Percentiles rank a stretch among this genome's conserved stretches.
These are phyloP conservation scores for Sternotherus odoratus DNA, from an alignment of 2,797 vertebrate genomes.

Conservation along the genomic window DNA sequence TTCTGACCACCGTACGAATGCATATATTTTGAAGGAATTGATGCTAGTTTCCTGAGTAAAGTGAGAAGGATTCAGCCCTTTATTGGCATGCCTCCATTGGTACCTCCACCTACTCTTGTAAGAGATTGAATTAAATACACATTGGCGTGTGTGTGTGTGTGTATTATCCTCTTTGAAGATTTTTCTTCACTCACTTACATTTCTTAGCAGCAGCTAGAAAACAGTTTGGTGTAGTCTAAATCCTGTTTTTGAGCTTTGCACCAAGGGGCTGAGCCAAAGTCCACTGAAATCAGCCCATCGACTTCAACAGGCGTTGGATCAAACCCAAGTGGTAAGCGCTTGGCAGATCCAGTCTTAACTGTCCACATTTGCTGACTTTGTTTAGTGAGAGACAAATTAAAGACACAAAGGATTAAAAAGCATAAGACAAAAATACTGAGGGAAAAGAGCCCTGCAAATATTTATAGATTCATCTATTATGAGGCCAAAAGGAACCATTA, in stretches of 20 bases:
- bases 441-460: conserved; percentile 20
- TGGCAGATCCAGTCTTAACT: background rate
- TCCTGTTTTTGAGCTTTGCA: background rate
- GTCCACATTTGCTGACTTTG: background rate
- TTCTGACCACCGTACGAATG: background rate
- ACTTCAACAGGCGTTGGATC: background rate
- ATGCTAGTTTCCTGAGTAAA: background rate
- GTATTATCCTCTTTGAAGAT: background rate
- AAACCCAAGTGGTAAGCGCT: accelerated
- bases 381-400: background rate
- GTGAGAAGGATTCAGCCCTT: background rate
- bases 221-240: background rate
- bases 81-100: background rate
- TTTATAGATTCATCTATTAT: background rate
- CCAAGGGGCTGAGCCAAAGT: background rate
- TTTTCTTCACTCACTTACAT: too few relatives aligned
- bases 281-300: background rate
- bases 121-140: background rate
- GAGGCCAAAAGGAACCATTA: background rate
- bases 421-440: conserved; percentile 2
- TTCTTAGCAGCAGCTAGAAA: background rate
- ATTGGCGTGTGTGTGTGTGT: background rate
- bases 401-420: conserved; percentile 5
- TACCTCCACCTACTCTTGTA: background rate
- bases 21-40: background rate